Evolutionary conservation across 2,888 invertebrate genomes (phyloP), one percentile per base, ranked within the genome.

Genomic region (Tetragnatha montana): DNA sequence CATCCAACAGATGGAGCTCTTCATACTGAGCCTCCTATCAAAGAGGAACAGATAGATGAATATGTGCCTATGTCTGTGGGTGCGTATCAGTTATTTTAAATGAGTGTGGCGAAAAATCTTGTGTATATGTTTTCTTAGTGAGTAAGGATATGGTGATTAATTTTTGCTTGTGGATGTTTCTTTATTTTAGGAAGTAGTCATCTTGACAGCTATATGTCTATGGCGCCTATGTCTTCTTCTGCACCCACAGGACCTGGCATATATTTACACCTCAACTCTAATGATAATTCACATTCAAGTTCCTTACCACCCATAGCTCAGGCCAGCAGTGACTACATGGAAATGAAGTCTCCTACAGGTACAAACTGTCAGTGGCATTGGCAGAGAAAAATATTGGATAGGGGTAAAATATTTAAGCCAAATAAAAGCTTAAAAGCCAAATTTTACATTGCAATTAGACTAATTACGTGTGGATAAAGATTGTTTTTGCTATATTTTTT

Each of bases 11-110:
- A 91, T 70, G 86, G 79, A 6, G 89, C 88, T 76, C 90, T 92
- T 89, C 91, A 91, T 21, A 91, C 91, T 17, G 96, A 96, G 92
- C 95, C 95, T 10, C 94, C 94, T 76, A 96, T 96, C 91, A 94
- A 95, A 69, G 96, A 96, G 93, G 96, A 96, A 93, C 88, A 85
- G 68, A 8, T 82, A 50, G 94, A 94, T 88, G 95, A 95, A 92
- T 95, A 94, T 86, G 76, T 91, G 19, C 83, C 88, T 74, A 91
- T 91, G 91, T 84, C 89, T 12, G 76, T 87, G 19, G 89, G 89
- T 81, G 12, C 0, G 83, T 84, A 76, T 22, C 35, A 71, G 19
- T 50, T 22, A 35, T 71, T 86, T 73, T 73, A 12, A 68, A 17
- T 17, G 7, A 0, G 7, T 12, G 10, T 60, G 6, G 14, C 60